phyloP scores from a whole-genome alignment of 2,888 invertebrate species.

The Phalera bucephala region DNA sequence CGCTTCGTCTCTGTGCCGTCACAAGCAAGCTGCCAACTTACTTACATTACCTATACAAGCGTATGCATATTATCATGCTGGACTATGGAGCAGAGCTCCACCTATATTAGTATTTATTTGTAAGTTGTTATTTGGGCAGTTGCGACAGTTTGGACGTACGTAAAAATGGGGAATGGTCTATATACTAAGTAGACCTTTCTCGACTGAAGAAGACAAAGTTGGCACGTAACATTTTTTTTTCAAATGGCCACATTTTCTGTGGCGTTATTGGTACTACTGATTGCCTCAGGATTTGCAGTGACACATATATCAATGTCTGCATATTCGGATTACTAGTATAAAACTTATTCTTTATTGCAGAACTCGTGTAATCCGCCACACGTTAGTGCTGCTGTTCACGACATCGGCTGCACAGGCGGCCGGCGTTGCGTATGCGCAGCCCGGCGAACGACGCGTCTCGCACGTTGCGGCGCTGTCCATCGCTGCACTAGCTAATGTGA shows the following conservation, averaged over 20 bases:
- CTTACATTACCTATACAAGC: constrained; percentile 75
- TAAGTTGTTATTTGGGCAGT: too few species aligned
- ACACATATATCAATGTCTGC: too few species aligned
- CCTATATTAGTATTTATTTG: too few species aligned
- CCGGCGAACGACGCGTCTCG: constrained; percentile 48
- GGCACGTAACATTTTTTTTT: too few species aligned
- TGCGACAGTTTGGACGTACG: too few species aligned
- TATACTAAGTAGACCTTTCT: too few species aligned
- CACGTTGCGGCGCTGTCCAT: constrained; percentile 57
- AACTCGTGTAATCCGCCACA: constrained; percentile 58
- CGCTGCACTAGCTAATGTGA: constrained; percentile 64
- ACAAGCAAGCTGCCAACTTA: constrained; percentile 83
- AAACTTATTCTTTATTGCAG: constrained; percentile 38
- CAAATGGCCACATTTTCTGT: too few species aligned
- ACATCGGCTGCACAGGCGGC: constrained; percentile 64
- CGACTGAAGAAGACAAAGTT: too few species aligned
- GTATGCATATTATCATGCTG: constrained; percentile 87
- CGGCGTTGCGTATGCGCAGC: constrained; percentile 69
- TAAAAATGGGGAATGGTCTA: too few species aligned
- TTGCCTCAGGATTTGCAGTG: too few species aligned
- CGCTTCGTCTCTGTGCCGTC: constrained; percentile 82
- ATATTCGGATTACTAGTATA: too few species aligned
- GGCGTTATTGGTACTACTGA: too few species aligned
- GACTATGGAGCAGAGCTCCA: constrained; percentile 85
- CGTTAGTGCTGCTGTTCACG: constrained; percentile 56